phyloP scores from a whole-genome alignment of 2,113 vertebrate genomes.

The Notarius lentiginosus region DNA sequence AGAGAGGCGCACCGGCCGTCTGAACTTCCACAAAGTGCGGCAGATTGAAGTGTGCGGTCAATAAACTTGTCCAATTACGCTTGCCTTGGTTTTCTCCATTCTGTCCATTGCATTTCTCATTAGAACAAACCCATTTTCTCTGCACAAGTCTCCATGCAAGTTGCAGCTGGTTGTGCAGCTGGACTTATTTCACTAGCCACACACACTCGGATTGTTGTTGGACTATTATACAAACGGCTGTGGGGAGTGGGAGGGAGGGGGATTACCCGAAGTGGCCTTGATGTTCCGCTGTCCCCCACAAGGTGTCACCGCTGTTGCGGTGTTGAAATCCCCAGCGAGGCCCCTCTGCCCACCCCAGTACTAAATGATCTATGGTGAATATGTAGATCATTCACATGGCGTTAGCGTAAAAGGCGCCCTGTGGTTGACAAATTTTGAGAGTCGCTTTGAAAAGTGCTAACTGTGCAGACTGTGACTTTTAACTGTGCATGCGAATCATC shows the following conservation, averaged over 20 bases:
- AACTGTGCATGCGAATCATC: constrained; percentile 66
- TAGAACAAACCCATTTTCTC: too few species aligned
- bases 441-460: constrained; percentile 77
- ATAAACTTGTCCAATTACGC: neutral
- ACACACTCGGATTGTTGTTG: neutral
- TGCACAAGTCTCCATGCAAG: neutral
- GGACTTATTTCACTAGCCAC: neutral
- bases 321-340: constrained; percentile 59
- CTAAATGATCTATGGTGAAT: constrained; percentile 62
- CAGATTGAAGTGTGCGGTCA: neutral
- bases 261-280: constrained; percentile 25
- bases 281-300: constrained; percentile 65
- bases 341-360: constrained; percentile 14
- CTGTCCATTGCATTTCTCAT: too few species aligned
- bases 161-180: neutral
- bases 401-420: constrained; percentile 73
- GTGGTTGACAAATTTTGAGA: constrained; percentile 73
- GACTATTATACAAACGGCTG: neutral
- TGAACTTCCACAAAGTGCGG: neutral
- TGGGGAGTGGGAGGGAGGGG: neutral
- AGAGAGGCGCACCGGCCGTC: neutral
- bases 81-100: neutral
- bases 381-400: constrained; percentile 76
- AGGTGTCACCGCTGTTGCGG: constrained; percentile 73
- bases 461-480: constrained; percentile 74